Evolutionary conservation across 2,888 invertebrate genomes (phyloP).

Genomic region (Torymus texanus): DNA sequence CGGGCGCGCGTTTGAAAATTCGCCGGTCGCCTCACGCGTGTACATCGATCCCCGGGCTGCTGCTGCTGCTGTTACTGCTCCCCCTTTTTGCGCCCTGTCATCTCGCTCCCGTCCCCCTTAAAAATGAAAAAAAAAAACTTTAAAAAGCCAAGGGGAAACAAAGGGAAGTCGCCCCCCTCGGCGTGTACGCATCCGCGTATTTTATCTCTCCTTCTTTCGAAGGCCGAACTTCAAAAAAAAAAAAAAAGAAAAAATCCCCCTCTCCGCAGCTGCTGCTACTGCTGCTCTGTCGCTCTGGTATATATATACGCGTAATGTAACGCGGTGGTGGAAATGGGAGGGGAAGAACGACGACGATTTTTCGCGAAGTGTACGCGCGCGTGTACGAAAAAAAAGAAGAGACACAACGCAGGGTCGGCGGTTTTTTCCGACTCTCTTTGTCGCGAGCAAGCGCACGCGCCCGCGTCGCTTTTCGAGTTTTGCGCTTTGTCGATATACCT

Average conservation of each 20-base stretch:
- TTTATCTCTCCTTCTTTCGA: neutral
- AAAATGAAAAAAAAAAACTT: conserved; percentile 19
- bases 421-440: conserved; percentile 21
- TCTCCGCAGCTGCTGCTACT: no score
- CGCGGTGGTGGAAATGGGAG: no score
- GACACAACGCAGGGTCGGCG: neutral
- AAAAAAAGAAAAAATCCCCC: neutral
- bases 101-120: conserved; percentile 12
- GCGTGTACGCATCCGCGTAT: no score
- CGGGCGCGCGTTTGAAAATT: conserved; percentile 22
- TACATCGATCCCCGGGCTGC: conserved; percentile 4
- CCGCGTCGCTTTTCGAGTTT: conserved; percentile 28
- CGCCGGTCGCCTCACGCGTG: neutral
- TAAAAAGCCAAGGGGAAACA: conserved; percentile 32
- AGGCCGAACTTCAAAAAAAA: neutral
- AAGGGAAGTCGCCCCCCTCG: conserved; percentile 7
- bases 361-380: neutral
- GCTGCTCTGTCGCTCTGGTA: no score
- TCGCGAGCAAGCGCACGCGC: neutral
- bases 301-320: no score
- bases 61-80: neutral
- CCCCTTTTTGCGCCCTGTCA: conserved; percentile 1
- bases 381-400: neutral
- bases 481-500: conserved; percentile 32
- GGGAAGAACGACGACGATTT: no score